Conservation (phyloP, 2,888 invertebrate genomes). For the Dynastes maya region DNA sequence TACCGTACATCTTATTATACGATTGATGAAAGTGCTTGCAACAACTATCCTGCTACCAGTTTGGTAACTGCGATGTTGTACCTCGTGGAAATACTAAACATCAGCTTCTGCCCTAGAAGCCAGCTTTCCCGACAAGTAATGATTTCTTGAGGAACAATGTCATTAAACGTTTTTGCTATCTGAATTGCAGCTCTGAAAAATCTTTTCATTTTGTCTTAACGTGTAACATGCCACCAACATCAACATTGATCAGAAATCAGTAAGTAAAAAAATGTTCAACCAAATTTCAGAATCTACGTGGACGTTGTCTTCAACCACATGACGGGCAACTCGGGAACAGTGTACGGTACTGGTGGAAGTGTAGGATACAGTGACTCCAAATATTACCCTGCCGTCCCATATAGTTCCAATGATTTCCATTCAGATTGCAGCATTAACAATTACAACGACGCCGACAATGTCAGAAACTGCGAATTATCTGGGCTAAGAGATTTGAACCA, state of each 20-base stretch:
- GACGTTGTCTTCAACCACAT: conserved; percentile 93
- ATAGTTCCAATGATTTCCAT: conserved; percentile 80
- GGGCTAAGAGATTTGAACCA: conserved; percentile 87
- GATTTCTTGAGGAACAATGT: too few species aligned
- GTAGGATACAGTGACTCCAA: conserved; percentile 70
- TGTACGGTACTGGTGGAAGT: conserved; percentile 77
- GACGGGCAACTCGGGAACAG: conserved; percentile 73
- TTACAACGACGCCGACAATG: conserved; percentile 77
- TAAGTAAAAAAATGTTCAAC: background rate
- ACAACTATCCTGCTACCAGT: too few species aligned
- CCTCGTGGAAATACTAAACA: too few species aligned
- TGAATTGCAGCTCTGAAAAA: too few species aligned
- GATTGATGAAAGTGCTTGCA: too few species aligned
- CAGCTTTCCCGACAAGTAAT: too few species aligned
- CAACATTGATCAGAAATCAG: background rate
- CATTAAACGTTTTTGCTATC: too few species aligned
- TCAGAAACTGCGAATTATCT: conserved; percentile 71
- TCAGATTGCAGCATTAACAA: conserved; percentile 77
- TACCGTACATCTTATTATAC: too few species aligned
- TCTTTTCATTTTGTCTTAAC: too few species aligned
- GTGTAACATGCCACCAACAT: too few species aligned
- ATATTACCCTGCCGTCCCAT: conserved; percentile 77
- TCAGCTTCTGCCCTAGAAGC: too few species aligned
- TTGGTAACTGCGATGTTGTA: too few species aligned
- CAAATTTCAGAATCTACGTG: conserved; percentile 79